These are phyloP conservation scores for Cepaea hortensis DNA, from an alignment of 2,888 invertebrate genomes.

Conservation along the genomic window DNA sequence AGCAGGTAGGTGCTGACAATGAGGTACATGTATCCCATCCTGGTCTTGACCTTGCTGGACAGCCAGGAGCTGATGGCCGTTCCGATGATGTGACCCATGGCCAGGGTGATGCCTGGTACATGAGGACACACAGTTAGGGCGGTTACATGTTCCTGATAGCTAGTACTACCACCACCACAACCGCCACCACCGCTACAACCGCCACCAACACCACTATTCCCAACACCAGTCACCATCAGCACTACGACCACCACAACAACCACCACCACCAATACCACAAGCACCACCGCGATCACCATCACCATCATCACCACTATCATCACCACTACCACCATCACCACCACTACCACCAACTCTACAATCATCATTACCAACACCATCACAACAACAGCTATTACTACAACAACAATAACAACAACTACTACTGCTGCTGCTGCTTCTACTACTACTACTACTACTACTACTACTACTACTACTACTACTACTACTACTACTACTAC, in stretches of 20 bases:
- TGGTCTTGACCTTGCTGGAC: constrained; percentile 12
- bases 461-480: constrained; percentile 10
- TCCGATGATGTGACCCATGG: constrained; percentile 29
- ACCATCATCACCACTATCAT: background rate
- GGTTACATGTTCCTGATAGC: background rate
- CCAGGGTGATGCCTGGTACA: constrained; percentile 12
- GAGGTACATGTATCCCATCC: constrained; percentile 27
- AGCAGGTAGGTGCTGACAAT: constrained; percentile 15
- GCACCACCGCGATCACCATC: too few species aligned
- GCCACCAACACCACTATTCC: too few species aligned
- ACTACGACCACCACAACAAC: too few species aligned
- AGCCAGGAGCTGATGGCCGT: background rate
- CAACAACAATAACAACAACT: too few species aligned
- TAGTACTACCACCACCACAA: background rate
- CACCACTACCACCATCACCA: too few species aligned
- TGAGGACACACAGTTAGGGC: background rate
- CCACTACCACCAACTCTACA: too few species aligned
- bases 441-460: background rate
- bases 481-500: constrained; percentile 29
- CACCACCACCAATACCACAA: too few species aligned
- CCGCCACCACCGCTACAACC: too few species aligned
- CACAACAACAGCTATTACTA: too few species aligned
- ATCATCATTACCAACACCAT: too few species aligned
- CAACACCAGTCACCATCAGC: too few species aligned
- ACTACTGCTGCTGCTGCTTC: background rate